Base-by-base conservation (phyloP, 1,140 invertebrate species). In the Nephila pilipes region DNA sequence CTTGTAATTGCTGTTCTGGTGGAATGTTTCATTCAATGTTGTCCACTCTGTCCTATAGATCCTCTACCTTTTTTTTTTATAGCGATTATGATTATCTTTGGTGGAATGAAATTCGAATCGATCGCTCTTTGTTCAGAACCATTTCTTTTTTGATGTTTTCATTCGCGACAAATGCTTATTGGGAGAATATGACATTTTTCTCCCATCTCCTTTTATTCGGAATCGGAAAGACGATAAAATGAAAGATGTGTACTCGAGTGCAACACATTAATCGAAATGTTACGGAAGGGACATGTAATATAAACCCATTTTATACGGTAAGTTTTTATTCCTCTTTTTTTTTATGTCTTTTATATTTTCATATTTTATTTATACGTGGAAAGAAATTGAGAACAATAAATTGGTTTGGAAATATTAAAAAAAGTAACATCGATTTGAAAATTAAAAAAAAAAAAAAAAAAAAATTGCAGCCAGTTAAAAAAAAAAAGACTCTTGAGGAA, bases 101-200 rank as follows among this genome's bases (percentile, higher is more conserved):
- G 3, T 3, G 4, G 69, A 29, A 32, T 75, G 32, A 29, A 16
- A 57, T 46, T 14, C 10, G 18, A 22, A 87, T 20, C 60, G 85
- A 38, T 87, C 69, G 29, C 8, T 32, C n/a, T 81, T 81, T 83
- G 46, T 83, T 54, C 80, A 16, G 80, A 20, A 22, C n/a, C 54
- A 83, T 83, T 83, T 83, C 54, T 83, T 83, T 54, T 20, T 46
- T 6, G 6, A 10, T 54, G 80, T 55, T 83, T 83, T 54, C 20
- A 55, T 55, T 55, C 20, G 80, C 20, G 25, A 83, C 80, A 54
- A 55, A 54, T 83, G 54, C 22, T 46, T 83, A 83, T 83, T 22
- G 80, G 69, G 32, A 32, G 38, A 83, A 54, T 83, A 83, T 83
- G 80, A 83, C 32, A 8, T 80, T 80, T 80, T 46, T 8, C 80